Evolutionary conservation across 2,888 invertebrate genomes (phyloP).

Genomic region (Sarcophaga carnaria): DNA sequence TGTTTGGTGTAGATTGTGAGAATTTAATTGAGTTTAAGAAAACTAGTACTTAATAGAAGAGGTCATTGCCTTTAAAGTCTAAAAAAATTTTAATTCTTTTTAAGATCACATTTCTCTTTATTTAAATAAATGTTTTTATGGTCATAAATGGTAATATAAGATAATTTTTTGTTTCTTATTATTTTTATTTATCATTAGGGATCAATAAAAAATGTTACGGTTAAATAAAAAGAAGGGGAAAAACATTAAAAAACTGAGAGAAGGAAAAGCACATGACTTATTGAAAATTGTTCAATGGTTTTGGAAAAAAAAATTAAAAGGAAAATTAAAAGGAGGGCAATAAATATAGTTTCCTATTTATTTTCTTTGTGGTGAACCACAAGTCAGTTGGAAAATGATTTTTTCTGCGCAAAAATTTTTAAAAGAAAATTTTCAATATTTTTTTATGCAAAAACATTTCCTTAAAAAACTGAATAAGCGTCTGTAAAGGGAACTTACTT

Average conservation of each 20-base stretch:
- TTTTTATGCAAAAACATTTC: background rate
- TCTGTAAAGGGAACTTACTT: conserved; percentile 62
- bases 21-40: no score
- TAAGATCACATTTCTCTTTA: no score
- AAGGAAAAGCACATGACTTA: no score
- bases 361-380: conserved; percentile 72
- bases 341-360: conserved; percentile 47
- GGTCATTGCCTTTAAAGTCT: no score
- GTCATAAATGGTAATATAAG: no score
- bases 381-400: conserved; percentile 71
- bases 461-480: background rate
- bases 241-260: conserved; percentile 17
- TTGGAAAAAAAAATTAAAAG: conserved; percentile 8
- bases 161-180: background rate
- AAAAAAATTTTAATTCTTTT: no score
- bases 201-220: conserved; percentile 52
- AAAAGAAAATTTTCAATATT: conserved; percentile 30
- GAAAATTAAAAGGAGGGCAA: background rate
- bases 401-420: conserved; percentile 50
- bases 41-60: no score
- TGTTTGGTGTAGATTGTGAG: no score
- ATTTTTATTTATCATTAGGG: conserved; percentile 59
- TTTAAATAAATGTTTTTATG: no score
- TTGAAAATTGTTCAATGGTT: no score
- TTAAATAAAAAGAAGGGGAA: conserved; percentile 14